Conservation (phyloP, 1,140 invertebrate genomes). For the Monomorium pharaonis region DNA sequence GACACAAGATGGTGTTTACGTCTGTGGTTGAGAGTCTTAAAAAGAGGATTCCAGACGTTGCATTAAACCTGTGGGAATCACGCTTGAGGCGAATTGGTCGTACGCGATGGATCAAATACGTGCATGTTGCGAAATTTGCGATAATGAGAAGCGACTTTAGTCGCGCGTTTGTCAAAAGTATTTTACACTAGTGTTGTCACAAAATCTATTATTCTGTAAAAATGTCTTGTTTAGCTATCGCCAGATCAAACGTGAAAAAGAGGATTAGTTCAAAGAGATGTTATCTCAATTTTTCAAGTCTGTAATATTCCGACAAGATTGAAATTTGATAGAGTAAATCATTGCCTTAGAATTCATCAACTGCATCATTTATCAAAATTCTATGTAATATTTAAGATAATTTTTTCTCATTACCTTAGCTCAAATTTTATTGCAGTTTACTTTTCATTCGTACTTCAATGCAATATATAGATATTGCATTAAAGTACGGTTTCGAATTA, state of each 20-base stretch:
- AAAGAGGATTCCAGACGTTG: slow-evolving; percentile 45
- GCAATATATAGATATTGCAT: not conserved
- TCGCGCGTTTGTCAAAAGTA: no score
- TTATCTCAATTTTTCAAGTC: not conserved
- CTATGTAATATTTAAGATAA: not conserved
- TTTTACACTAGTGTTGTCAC: not conserved
- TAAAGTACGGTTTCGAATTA: not conserved
- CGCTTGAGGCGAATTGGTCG: not conserved
- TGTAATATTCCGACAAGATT: not conserved
- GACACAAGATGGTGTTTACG: slow-evolving; percentile 60
- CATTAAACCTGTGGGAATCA: slow-evolving; percentile 22
- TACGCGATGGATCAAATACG: slow-evolving; percentile 1
- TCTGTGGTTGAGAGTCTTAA: slow-evolving; percentile 26
- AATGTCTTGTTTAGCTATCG: not conserved
- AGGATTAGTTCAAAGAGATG: not conserved
- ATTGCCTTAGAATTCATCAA: not conserved
- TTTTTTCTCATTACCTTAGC: not conserved
- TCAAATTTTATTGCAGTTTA: not conserved
- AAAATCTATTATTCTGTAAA: not conserved
- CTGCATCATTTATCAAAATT: slow-evolving; percentile 9
- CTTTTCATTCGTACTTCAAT: not conserved
- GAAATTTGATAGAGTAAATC: not conserved
- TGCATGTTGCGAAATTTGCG: not conserved
- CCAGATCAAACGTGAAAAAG: not conserved
- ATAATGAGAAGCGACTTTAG: not conserved